Evolutionary conservation across 2,797 vertebrate genomes (phyloP).

Genomic region (Chelonia mydas): DNA sequence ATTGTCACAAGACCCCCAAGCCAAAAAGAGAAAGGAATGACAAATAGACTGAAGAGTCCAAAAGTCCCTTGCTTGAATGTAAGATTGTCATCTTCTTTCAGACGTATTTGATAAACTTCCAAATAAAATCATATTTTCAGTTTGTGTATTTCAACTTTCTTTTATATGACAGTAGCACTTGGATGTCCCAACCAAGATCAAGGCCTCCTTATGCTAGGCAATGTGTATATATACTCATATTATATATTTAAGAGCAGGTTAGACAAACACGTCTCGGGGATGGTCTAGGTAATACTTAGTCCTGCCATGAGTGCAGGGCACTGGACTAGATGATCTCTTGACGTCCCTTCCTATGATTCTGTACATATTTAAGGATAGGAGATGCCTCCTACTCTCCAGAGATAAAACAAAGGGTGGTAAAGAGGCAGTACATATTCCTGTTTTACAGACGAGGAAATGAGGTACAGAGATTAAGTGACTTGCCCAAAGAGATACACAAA

Average conservation of each 20-base stretch:
- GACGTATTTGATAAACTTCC: neutral
- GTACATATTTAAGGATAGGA: neutral
- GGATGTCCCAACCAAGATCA: neutral
- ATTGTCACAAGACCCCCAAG: slow-evolving; percentile 72
- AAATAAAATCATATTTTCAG: slow-evolving; percentile 62
- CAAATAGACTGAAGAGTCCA: neutral
- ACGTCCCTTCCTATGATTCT: no score
- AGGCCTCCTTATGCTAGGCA: neutral
- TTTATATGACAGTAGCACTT: neutral
- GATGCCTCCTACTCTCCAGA: neutral
- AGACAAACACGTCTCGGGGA: no score
- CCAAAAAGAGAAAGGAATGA: slow-evolving; percentile 66
- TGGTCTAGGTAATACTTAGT: no score
- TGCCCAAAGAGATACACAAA: neutral
- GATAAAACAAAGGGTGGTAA: neutral
- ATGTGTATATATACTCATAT: neutral
- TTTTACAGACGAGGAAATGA: neutral
- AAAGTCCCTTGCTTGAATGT: slow-evolving; percentile 21
- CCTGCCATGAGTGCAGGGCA: no score
- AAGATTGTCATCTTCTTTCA: neutral
- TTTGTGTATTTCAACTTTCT: neutral
- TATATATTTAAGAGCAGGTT: no score
- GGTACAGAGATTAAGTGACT: neutral
- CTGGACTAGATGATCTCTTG: no score
- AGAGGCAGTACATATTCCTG: neutral